phyloP scores from a whole-genome alignment of 2,797 vertebrate species.

The Gymnocypris eckloni region DNA sequence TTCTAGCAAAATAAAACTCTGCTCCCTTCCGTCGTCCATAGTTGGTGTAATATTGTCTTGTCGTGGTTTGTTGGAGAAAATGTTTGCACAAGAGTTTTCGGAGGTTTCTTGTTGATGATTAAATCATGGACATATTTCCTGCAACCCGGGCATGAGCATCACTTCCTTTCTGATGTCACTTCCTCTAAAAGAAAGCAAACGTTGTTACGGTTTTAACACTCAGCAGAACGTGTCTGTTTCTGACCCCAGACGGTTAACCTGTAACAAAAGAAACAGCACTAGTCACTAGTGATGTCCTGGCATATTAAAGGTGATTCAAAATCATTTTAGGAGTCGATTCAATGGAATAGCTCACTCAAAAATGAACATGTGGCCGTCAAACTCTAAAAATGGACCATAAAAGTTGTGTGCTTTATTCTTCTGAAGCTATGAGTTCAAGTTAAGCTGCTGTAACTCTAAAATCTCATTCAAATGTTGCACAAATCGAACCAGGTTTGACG shows the following conservation, averaged over 20 bases:
- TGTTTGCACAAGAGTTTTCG: slow-evolving; percentile 53
- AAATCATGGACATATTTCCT: slow-evolving; percentile 82
- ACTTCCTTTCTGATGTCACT: slow-evolving; percentile 91
- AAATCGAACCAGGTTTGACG: not conserved
- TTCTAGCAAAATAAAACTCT: slow-evolving; percentile 99
- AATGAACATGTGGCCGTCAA: not conserved
- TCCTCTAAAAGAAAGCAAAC: too few species aligned
- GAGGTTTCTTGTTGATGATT: slow-evolving; percentile 69
- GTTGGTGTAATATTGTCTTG: slow-evolving; percentile 83
- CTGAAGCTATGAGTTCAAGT: not conserved
- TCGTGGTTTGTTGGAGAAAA: slow-evolving; percentile 62
- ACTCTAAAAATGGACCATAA: not conserved
- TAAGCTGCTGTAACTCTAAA: not conserved
- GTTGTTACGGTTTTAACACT: too few species aligned
- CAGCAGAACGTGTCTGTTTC: slow-evolving; percentile 26
- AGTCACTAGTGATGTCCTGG: not conserved
- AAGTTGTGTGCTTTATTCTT: not conserved
- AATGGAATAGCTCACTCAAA: not conserved
- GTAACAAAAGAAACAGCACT: slow-evolving; percentile 11
- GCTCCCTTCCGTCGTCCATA: slow-evolving; percentile 66
- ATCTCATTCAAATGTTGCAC: not conserved
- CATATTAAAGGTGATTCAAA: not conserved
- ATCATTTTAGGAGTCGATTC: not conserved
- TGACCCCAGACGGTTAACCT: slow-evolving; percentile 49
- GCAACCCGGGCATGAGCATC: slow-evolving; percentile 95